Percentiles rank a stretch among this genome's conserved stretches.
Conservation (phyloP, 2,888 invertebrate species). For the Itoplectis maculator region DNA sequence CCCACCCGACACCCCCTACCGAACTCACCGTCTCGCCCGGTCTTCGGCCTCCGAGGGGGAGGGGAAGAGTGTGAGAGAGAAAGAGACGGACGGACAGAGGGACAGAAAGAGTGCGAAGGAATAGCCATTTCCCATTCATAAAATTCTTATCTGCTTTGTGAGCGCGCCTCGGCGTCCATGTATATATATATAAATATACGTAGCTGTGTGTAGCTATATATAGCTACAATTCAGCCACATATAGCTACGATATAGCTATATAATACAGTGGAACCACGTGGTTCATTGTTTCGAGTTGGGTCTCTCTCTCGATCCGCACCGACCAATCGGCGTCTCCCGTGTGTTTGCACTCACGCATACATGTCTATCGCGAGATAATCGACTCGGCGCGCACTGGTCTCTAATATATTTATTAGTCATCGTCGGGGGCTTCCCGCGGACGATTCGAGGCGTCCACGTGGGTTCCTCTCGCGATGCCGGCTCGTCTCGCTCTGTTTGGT, state of each 20-base stretch:
- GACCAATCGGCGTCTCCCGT: slow-evolving; percentile 40
- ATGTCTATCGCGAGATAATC: slow-evolving; percentile 12
- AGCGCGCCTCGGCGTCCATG: slow-evolving; percentile 44
- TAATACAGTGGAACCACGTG: slow-evolving; percentile 45
- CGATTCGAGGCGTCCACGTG: slow-evolving; percentile 21
- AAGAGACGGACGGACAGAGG: slow-evolving; percentile 33
- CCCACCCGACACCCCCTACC: slow-evolving; percentile 50
- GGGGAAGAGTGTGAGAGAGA: slow-evolving; percentile 30
- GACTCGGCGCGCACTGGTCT: neutral
- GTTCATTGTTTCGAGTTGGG: slow-evolving; percentile 53
- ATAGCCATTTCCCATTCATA: slow-evolving; percentile 70
- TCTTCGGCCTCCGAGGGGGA: slow-evolving; percentile 47
- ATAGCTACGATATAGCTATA: too few relatives aligned
- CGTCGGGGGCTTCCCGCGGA: neutral
- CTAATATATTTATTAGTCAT: slow-evolving; percentile 15
- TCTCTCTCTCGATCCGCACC: slow-evolving; percentile 26
- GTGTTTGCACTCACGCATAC: slow-evolving; percentile 26
- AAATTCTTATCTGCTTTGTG: slow-evolving; percentile 68
- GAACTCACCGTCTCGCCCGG: slow-evolving; percentile 38
- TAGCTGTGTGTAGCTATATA: too few relatives aligned
- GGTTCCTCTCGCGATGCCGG: slow-evolving; percentile 16
- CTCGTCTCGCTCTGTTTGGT: neutral
- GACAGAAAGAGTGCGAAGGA: slow-evolving; percentile 48
- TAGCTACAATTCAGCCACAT: too few relatives aligned
- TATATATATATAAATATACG: slow-evolving; percentile 22